These are phyloP conservation scores for Cottoperca gobio DNA, from an alignment of 2,797 vertebrate genomes.

Conservation along the genomic window DNA sequence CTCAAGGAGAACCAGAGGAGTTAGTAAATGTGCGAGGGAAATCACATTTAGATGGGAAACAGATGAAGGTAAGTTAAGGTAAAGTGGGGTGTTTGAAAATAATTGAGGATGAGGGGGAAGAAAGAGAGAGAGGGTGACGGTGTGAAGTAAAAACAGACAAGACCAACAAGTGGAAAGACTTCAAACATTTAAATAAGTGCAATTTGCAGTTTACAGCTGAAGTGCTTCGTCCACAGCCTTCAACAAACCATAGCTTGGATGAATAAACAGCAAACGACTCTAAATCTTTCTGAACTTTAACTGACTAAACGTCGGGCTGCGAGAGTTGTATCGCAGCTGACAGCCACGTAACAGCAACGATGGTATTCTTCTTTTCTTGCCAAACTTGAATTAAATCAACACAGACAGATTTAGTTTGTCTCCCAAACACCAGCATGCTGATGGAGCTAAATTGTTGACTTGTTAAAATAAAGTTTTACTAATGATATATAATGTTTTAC, in stretches of 20 bases:
- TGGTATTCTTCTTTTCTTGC: constrained; percentile 5
- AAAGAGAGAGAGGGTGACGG: background rate
- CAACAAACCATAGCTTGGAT: constrained; percentile 32
- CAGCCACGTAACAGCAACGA: constrained; percentile 9
- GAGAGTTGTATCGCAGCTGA: constrained; percentile 40
- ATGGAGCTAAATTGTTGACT: background rate
- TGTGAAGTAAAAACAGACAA: background rate
- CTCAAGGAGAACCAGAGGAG: background rate
- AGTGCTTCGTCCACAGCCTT: constrained; percentile 14
- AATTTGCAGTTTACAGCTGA: constrained; percentile 14
- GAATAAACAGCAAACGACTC: constrained; percentile 45
- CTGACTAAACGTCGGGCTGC: constrained; percentile 35
- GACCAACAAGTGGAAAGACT: background rate
- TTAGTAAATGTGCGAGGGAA: background rate
- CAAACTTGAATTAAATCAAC: constrained; percentile 19
- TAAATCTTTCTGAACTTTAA: constrained; percentile 46
- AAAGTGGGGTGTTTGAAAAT: background rate
- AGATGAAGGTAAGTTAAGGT: background rate
- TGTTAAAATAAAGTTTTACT: background rate
- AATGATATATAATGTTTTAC: background rate
- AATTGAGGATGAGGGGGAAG: background rate
- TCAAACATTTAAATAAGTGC: background rate
- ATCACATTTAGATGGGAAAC: background rate
- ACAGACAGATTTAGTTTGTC: constrained; percentile 11
- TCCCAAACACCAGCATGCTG: background rate